Evolutionary conservation across 1,140 invertebrate genomes (phyloP), one percentile per base, ranked within the genome.

Genomic region (Linepithema humile): DNA sequence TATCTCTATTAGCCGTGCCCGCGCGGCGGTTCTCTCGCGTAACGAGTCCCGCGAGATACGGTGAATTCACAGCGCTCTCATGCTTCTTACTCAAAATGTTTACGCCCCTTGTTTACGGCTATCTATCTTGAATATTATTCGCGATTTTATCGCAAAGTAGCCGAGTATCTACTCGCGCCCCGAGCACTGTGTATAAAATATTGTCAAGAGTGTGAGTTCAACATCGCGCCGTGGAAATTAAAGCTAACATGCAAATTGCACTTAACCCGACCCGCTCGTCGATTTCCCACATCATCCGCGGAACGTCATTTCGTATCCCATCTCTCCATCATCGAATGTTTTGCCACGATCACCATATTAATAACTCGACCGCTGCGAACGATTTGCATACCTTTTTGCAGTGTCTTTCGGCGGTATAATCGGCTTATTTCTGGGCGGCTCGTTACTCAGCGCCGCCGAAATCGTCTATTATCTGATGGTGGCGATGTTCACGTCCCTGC

Each of bases 361-460:
- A 84, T 64, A 82, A 78, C 65, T 35, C 3, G 35, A n/a, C 32
- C 15, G 35, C n/a, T n/a, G n/a, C n/a, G 15, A 50, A n/a, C 38
- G 38, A 43, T 72, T 38, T 65, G 62, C 43, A 77, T 85, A 69
- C 4, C n/a, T 48, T 20, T 59, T 84, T 67, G 43, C 38, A 83
- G 83, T 85, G 43, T 85, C 83, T 67, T 88, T 85, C 59, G 83
- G 77, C 15, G 43, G 77, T 1, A 75, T 88, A 85, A 88, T 88
- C 83, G 77, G 87, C 72, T 88, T 88, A 70, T 83, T 88, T 48
- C 65, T 85, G 64, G 78, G 77, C 20, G 72, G 72, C 20, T 88
- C 86, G 35, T 64, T 85, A 32, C 53, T 85, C 65, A 82, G 72
- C 40, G 62, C 40, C 20, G 29, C 72, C 35, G 82, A 80, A 48